Base-by-base conservation (phyloP, 35 echinoderm and acorn worm genomes). In the Patiria miniata region DNA sequence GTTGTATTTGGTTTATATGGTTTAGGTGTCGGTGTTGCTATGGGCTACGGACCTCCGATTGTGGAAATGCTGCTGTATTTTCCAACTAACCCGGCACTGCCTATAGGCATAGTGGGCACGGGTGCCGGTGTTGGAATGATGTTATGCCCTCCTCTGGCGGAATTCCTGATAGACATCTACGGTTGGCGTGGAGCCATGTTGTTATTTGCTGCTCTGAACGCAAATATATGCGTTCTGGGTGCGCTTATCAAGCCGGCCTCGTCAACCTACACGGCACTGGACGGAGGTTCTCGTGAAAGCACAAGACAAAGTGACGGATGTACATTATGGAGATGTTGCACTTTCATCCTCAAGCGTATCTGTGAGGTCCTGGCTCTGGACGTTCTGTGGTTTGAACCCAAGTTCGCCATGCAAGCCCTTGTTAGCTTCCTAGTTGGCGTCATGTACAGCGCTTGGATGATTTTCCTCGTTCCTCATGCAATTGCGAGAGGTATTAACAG, bases 111-210 rank as follows among this genome's bases (percentile, higher is more conserved):
- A 38, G 79, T 79, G 17, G 52, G 68, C 18, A 29, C 79, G n/a
- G 91, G 91, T 37, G 32, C 57, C 26, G 54, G 60, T 26, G 16
- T 88, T 19, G 91, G 91, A 19, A 78, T 88, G 77, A 88, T 93
- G 40, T 3, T 60, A 28, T 38, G 87, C 21, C 78, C 86, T 10
- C 65, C 86, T 21, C 39, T 93, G 15, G 54, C 80, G 17, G 78
- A 93, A 40, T 84, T 82, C 17, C 44, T 93, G 2, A 14, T 83
- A 1, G 86, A 59, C 36, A 44, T 39, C 36, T 93, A 93, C 53
- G 86, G 91, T n/a, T 93, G 91, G 91, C 51, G 79, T 16, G 91
- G 91, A 28, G 50, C 91, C 5, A 93, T 93, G 60, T 37, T 83
- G 34, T 61, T 93, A 19, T 18, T 93, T 22, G 79, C 85, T n/a